A percentile compares a stretch with the other conserved stretches of the same genome.
Conservation (phyloP, 2,797 vertebrate genomes). For the Anableps anableps region DNA sequence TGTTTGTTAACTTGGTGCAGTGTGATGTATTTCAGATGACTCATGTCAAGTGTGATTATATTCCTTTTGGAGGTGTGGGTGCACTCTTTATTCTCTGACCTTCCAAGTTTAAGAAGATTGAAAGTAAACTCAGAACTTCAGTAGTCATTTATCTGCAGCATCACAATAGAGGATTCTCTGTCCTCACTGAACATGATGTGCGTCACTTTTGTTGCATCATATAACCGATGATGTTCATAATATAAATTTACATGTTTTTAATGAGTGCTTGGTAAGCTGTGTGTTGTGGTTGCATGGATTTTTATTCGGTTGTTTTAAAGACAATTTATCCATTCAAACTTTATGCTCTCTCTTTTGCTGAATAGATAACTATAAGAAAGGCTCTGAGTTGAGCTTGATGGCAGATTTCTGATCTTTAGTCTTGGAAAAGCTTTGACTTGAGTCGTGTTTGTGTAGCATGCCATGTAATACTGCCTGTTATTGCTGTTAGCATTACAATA, state of each 20-base stretch:
- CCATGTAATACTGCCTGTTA: neutral
- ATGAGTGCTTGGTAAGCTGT: too few relatives aligned
- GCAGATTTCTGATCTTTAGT: neutral
- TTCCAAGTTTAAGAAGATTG: neutral
- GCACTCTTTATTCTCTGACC: conserved; percentile 5
- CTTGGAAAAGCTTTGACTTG: neutral
- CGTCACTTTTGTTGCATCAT: neutral
- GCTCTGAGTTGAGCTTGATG: neutral
- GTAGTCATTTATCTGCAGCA: neutral
- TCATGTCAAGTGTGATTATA: conserved; percentile 6
- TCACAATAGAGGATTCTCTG: neutral
- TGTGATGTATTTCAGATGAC: neutral
- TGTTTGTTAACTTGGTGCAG: neutral
- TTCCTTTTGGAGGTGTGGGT: neutral
- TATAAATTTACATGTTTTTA: neutral
- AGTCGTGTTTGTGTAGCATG: neutral
- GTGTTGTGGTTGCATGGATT: too few relatives aligned
- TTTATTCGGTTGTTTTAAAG: neutral
- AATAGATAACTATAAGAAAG: neutral
- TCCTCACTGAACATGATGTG: too few relatives aligned
- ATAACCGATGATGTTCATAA: neutral
- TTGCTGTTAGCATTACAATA: neutral
- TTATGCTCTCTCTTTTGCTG: neutral
- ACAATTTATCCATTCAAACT: neutral
- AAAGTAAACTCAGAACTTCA: neutral